Base-by-base conservation (phyloP, 2,797 vertebrate genomes). In the Coendou prehensilis region DNA sequence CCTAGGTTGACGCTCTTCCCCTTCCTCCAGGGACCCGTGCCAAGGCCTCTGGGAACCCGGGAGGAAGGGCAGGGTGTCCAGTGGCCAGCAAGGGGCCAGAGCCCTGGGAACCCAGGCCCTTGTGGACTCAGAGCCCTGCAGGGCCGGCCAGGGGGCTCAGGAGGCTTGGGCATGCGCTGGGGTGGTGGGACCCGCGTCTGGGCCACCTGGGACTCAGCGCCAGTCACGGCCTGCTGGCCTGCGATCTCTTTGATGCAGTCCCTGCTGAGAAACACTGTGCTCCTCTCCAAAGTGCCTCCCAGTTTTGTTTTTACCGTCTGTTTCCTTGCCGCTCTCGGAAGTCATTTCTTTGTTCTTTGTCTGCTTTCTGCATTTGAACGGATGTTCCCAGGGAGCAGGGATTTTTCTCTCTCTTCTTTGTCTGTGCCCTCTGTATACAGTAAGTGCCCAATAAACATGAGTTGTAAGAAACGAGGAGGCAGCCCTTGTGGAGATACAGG, bases 61-160 rank as follows among this genome's bases (percentile, higher is more conserved):
- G 73, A 90, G 88, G 96, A 90, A 93, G 93, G 82, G 59, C 63
- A 85, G 93, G 76, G 78, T 18, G 41, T 61, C 50, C 61, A 20
- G 84, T 17, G 63, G 30, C 5, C 2, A 8, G 33, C 26, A 22
- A 6, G 33, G 76, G 41, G 88, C 54, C n/a, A 11, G 8, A 76
- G 41, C 37, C 17, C 50, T 13, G 0, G 2, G 41, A 61, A 50
- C 75, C 11, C 63, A 30, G 28, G 26, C 37, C 28, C 63, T 64
- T 4, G 63, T 30, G 63, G 63, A 33, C 30, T 61, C 57, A 56
- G 80, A 14, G 10, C 37, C 41, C 50, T 7, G 28, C 37, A 61
- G 82, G 45, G 10, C 37, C 22, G 2, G 47, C n/a, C 15, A 33
- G 76, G 23, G 30, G 54, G 88, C 41, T 93, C 33, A 61, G 26